phyloP scores from a whole-genome alignment of 2,888 invertebrate species.

The Glaucopsyche alexis region DNA sequence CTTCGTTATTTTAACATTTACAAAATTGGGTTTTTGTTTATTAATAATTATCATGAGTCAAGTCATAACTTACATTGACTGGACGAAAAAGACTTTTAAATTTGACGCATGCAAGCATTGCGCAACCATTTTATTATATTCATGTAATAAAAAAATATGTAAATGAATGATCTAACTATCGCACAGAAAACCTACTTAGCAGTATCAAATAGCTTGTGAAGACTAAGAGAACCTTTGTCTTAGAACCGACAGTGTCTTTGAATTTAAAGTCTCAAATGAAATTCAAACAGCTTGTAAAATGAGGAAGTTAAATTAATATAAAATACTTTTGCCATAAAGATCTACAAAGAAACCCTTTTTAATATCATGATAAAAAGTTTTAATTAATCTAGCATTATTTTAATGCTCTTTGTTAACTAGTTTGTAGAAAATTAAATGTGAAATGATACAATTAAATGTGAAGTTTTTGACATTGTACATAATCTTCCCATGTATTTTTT shows the following conservation, averaged over 20 bases:
- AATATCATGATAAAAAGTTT: background rate
- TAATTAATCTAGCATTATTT: background rate
- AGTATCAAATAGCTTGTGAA: constrained; percentile 25
- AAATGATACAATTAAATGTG: no score
- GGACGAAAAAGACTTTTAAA: background rate
- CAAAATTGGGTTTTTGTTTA: no score
- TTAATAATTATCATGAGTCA: no score
- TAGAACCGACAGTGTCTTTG: constrained; percentile 27
- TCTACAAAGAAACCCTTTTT: background rate
- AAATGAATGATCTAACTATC: constrained; percentile 22
- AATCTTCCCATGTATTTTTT: no score
- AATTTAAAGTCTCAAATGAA: constrained; percentile 28
- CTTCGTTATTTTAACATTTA: no score
- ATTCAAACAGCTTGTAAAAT: constrained; percentile 29
- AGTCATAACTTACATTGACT: no score
- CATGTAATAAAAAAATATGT: constrained; percentile 24
- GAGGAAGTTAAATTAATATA: constrained; percentile 28
- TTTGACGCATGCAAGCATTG: background rate
- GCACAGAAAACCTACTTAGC: constrained; percentile 9
- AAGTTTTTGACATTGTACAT: no score
- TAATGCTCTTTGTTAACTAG: background rate
- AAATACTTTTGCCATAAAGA: constrained; percentile 19
- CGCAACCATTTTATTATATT: background rate
- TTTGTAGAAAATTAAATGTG: no score
- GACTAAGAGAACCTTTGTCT: constrained; percentile 26